Conservation (phyloP, 2,797 vertebrate species). For the Podarcis lilfordi region DNA sequence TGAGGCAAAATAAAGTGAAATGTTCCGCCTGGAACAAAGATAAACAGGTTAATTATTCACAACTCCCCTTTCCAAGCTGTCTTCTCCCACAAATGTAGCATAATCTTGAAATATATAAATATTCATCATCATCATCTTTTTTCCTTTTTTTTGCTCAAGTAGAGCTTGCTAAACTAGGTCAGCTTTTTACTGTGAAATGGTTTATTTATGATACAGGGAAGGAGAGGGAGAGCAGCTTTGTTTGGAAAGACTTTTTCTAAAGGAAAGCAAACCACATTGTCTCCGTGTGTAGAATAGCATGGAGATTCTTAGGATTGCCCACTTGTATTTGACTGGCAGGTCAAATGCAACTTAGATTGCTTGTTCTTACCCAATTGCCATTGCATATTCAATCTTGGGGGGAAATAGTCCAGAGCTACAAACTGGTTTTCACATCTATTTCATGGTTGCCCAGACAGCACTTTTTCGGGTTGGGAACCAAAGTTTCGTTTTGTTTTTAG, state of each 20-base stretch:
- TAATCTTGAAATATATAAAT: constrained; percentile 23
- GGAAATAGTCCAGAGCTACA: neutral
- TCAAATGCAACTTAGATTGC: neutral
- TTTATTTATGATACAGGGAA: constrained; percentile 48
- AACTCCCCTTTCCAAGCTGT: constrained; percentile 7
- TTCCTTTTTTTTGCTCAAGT: constrained; percentile 28
- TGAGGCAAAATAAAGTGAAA: constrained; percentile 44
- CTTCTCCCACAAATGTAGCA: neutral
- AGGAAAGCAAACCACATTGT: neutral
- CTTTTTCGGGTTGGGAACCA: too few relatives aligned
- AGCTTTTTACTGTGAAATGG: constrained; percentile 57
- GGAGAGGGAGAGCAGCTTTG: neutral
- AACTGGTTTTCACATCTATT: neutral
- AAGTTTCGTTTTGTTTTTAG: too few relatives aligned
- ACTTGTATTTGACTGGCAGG: too few relatives aligned
- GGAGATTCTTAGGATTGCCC: too few relatives aligned
- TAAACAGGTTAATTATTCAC: constrained; percentile 41
- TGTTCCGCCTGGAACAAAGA: neutral
- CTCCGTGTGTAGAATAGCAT: neutral
- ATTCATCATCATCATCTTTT: constrained; percentile 16
- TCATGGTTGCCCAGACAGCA: too few relatives aligned
- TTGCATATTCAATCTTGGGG: too few relatives aligned
- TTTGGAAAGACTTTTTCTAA: neutral
- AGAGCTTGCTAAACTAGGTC: constrained; percentile 65
- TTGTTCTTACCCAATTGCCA: neutral